Evolutionary conservation across 1,140 invertebrate genomes (phyloP).

Genomic region (Marisa cornuarietis): DNA sequence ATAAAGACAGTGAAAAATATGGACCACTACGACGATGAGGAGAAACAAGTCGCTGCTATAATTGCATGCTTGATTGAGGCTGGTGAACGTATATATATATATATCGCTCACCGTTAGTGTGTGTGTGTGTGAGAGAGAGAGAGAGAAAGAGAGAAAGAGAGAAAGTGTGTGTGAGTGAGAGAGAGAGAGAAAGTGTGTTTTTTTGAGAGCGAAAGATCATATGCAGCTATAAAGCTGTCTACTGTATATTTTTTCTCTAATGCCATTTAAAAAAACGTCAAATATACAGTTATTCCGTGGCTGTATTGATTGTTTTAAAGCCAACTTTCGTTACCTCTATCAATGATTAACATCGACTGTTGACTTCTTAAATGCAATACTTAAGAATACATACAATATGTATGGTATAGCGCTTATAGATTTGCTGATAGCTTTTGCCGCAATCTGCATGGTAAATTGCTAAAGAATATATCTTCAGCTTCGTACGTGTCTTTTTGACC

Average conservation of each 20-base stretch:
- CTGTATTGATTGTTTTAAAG: background rate
- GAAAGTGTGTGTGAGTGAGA: background rate
- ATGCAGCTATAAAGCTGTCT: background rate
- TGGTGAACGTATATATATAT: background rate
- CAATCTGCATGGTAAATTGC: no score
- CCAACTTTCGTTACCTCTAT: background rate
- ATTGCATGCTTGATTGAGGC: background rate
- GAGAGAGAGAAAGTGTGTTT: background rate
- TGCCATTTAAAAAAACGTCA: no score
- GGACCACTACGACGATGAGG: background rate
- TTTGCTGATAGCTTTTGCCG: no score
- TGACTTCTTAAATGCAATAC: background rate
- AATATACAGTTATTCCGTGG: no score
- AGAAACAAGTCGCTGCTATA: background rate
- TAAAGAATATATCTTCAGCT: no score
- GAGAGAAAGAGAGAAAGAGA: background rate
- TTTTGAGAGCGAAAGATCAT: background rate
- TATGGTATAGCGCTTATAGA: background rate
- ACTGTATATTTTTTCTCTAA: no score
- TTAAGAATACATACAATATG: background rate
- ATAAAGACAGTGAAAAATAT: background rate
- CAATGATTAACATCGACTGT: background rate
- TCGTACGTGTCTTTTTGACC: no score
- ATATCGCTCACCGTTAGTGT: no score
- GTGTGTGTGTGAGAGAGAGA: background rate